A percentile compares a stretch with the other conserved stretches of the same genome.
Evolutionary conservation across 2,113 vertebrate species (phyloP).

Genomic region (Hippopotamus amphibius): DNA sequence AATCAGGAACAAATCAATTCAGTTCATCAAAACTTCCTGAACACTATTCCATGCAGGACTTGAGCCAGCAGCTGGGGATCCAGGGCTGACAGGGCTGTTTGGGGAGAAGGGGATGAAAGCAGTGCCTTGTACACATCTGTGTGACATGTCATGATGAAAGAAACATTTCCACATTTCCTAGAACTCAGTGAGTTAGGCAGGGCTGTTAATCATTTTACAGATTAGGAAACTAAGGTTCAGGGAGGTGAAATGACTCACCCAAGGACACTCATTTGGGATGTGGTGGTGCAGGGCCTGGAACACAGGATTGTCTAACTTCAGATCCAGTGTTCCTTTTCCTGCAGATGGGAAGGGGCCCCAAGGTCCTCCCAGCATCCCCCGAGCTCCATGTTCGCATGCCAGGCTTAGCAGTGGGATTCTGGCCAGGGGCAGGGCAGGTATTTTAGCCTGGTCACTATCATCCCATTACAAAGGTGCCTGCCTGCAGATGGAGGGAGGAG

Average conservation of each 20-base stretch:
- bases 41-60: not conserved
- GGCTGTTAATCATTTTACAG: not conserved
- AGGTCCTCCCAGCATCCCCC: not conserved
- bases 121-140: no score
- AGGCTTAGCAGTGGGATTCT: not conserved
- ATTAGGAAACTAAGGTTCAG: not conserved
- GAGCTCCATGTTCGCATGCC: accelerated
- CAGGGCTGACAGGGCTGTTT: not conserved
- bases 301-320: not conserved
- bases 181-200: not conserved
- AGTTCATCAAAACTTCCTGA: not conserved
- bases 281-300: not conserved
- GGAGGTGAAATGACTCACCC: not conserved
- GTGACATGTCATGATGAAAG: accelerated
- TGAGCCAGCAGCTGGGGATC: not conserved
- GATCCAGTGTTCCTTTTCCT: not conserved
- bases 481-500: not conserved
- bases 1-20: not conserved
- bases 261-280: not conserved
- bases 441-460: not conserved
- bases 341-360: not conserved
- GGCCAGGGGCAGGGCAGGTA: not conserved
- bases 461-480: not conserved
- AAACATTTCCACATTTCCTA: not conserved
- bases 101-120: not conserved